These are phyloP conservation scores for Myxocyprinus asiaticus DNA, from an alignment of 2,113 vertebrate species.

Conservation along the genomic window DNA sequence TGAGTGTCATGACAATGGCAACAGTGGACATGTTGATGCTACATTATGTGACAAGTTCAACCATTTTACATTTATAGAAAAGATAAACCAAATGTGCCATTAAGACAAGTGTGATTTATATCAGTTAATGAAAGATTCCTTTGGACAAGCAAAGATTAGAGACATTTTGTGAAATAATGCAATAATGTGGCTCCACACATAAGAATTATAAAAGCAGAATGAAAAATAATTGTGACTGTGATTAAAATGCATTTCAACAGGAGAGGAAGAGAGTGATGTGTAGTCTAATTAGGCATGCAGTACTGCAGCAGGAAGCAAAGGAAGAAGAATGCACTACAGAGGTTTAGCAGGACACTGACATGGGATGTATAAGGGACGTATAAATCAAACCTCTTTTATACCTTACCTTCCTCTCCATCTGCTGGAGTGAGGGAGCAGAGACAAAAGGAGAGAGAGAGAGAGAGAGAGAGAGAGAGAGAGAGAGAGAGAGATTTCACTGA, in stretches of 20 bases:
- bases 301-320: not conserved
- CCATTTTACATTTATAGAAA: not conserved
- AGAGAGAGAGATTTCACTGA: not conserved
- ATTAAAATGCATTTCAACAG: too few relatives aligned
- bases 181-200: too few relatives aligned
- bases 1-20: not conserved
- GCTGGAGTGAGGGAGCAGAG: conserved; percentile 72
- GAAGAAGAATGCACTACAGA: not conserved
- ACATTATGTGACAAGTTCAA: not conserved
- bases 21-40: not conserved
- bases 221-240: too few relatives aligned
- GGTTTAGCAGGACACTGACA: not conserved
- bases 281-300: not conserved
- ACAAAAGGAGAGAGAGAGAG: conserved; percentile 4
- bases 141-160: too few relatives aligned
- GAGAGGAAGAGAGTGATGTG: not conserved
- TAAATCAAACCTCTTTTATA: conserved; percentile 24
- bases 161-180: too few relatives aligned
- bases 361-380: conserved; percentile 14
- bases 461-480: conserved; percentile 17
- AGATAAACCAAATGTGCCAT: not conserved
- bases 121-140: not conserved
- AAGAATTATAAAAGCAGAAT: too few relatives aligned
- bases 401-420: conserved; percentile 77
- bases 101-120: not conserved